These are phyloP conservation scores for Grallaria varia DNA, from an alignment of 2,113 vertebrate species.

Conservation along the genomic window DNA sequence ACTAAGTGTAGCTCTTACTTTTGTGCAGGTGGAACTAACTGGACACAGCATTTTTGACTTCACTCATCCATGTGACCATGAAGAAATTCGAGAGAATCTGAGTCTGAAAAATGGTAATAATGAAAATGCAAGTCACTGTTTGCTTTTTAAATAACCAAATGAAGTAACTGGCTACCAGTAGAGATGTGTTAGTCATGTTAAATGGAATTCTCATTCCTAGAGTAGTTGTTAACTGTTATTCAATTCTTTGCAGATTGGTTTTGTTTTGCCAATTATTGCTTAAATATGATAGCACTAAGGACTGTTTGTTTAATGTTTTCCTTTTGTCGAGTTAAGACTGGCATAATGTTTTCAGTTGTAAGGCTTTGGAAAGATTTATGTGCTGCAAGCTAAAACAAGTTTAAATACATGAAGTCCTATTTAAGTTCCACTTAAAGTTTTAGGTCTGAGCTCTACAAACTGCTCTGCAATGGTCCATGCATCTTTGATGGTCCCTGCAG, in stretches of 20 bases:
- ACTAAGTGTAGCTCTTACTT: background rate
- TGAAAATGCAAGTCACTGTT: background rate
- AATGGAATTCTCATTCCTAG: background rate
- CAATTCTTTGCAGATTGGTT: background rate
- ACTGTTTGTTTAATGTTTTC: background rate
- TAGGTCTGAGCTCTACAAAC: background rate
- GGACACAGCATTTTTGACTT: slow-evolving; percentile 97
- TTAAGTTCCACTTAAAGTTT: background rate
- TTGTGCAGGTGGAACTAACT: slow-evolving; percentile 88
- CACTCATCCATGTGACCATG: slow-evolving; percentile 93
- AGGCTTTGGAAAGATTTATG: background rate
- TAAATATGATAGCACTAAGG: background rate
- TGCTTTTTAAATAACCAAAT: background rate
- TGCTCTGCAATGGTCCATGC: background rate
- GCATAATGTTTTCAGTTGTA: background rate
- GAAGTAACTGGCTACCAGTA: background rate
- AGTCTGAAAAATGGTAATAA: slow-evolving; percentile 82
- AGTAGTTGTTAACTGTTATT: background rate
- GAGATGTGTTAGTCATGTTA: background rate
- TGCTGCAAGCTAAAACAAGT: background rate
- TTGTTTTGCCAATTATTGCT: background rate
- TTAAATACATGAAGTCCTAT: background rate
- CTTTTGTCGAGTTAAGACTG: background rate
- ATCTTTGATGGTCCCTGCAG: slow-evolving; percentile 3
- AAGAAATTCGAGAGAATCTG: slow-evolving; percentile 90